These are phyloP conservation scores for Drosophila jambulina DNA, from an alignment of 1,140 invertebrate genomes.

Conservation along the genomic window DNA sequence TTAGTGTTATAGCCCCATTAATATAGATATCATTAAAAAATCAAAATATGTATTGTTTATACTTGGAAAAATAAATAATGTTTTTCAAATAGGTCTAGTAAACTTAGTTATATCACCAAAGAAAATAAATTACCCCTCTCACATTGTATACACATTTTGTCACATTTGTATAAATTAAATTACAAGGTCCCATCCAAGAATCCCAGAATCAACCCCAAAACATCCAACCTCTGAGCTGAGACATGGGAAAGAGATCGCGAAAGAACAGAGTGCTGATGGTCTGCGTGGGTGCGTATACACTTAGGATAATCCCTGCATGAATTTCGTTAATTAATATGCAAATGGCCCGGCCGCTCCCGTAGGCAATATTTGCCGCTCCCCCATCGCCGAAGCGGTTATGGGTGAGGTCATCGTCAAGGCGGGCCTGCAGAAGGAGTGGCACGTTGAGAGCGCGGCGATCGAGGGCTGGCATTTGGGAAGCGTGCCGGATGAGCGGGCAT, in stretches of 20 bases:
- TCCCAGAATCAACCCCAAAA: constrained; percentile 13
- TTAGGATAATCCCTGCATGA: constrained; percentile 3
- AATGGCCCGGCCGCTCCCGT: constrained; percentile 24
- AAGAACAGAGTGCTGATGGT: constrained; percentile 84
- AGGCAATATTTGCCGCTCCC: constrained; percentile 96
- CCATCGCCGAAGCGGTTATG: constrained; percentile 97
- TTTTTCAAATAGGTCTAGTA: not conserved
- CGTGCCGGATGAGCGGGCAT: constrained; percentile 90
- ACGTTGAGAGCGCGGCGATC: constrained; percentile 94
- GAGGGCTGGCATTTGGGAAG: constrained; percentile 93
- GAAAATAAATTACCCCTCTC: not conserved
- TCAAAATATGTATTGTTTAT: not conserved
- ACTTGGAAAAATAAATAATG: not conserved
- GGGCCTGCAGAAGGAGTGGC: constrained; percentile 89
- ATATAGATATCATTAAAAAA: no score
- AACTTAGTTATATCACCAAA: not conserved
- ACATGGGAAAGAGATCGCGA: constrained; percentile 19
- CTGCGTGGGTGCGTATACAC: constrained; percentile 85
- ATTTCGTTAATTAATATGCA: constrained; percentile 28
- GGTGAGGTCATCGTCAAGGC: constrained; percentile 89
- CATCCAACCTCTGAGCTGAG: not conserved
- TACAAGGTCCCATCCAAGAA: not conserved
- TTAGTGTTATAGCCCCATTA: no score
- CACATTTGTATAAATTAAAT: constrained; percentile 16
- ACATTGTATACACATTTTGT: constrained; percentile 5